These are phyloP conservation scores for Tetragonula carbonaria DNA, from an alignment of 2,888 invertebrate genomes.

Conservation along the genomic window DNA sequence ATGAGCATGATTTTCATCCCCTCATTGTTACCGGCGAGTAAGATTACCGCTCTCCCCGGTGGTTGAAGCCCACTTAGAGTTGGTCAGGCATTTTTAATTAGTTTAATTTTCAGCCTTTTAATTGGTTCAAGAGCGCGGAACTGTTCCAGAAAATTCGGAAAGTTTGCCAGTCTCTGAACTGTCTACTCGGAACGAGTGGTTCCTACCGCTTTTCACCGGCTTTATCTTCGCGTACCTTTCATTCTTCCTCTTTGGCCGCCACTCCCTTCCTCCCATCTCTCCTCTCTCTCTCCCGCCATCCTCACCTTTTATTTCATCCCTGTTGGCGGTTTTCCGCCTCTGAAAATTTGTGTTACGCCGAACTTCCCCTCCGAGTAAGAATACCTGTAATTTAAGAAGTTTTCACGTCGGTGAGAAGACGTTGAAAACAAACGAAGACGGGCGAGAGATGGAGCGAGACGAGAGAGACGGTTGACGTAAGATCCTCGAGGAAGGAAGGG, in stretches of 20 bases:
- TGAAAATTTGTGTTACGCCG: conserved; percentile 30
- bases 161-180: conserved; percentile 41
- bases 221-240: conserved; percentile 29
- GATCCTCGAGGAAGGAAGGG: not conserved
- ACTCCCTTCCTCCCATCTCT: too few relatives aligned
- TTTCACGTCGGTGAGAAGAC: conserved; percentile 24
- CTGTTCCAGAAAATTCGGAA: conserved; percentile 44
- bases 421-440: conserved; percentile 13
- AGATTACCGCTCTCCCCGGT: conserved; percentile 25
- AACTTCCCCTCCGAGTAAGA: conserved; percentile 23
- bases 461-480: not conserved
- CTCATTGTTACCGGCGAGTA: conserved; percentile 13
- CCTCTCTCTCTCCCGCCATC: not conserved
- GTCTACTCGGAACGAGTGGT: conserved; percentile 43
- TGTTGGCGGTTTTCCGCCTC: conserved; percentile 28
- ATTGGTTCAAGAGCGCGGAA: conserved; percentile 47
- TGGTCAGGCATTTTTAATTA: conserved; percentile 56
- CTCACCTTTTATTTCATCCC: conserved; percentile 33
- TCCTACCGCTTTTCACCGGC: conserved; percentile 11
- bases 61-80: conserved; percentile 35
- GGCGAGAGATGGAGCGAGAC: too few relatives aligned
- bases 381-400: conserved; percentile 38
- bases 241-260: conserved; percentile 24
- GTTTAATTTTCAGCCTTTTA: conserved; percentile 56
- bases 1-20: conserved; percentile 30